Evolutionary conservation across 2,113 vertebrate genomes (phyloP).

Genomic region (Verasper variegatus): DNA sequence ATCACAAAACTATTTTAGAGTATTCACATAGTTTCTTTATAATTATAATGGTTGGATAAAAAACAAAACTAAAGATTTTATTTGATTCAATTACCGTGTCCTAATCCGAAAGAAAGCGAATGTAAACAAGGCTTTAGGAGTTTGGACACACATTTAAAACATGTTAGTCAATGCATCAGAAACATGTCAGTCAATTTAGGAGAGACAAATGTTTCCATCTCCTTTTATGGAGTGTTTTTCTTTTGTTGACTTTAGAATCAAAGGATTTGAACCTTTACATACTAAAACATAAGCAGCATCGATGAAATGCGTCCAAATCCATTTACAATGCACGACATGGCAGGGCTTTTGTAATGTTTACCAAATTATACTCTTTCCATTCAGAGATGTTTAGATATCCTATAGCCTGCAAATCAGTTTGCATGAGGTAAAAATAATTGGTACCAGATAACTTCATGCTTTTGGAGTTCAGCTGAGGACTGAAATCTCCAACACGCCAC

Average conservation of each 20-base stretch:
- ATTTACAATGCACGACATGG: neutral
- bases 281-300: neutral
- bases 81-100: no score
- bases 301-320: constrained; percentile 19
- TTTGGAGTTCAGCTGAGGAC: constrained; percentile 35
- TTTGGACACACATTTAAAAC: constrained; percentile 8
- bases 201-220: constrained; percentile 1
- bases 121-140: constrained; percentile 27
- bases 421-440: constrained; percentile 39
- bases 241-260: constrained; percentile 15
- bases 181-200: constrained; percentile 9
- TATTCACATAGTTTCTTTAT: constrained; percentile 11
- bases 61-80: no score
- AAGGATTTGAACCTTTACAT: constrained; percentile 5
- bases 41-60: no score
- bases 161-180: constrained; percentile 8
- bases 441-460: constrained; percentile 33
- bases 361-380: constrained; percentile 28
- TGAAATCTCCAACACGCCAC: constrained; percentile 24
- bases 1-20: neutral
- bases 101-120: neutral
- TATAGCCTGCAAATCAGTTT: constrained; percentile 13
- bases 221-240: constrained; percentile 5
- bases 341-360: constrained; percentile 42
- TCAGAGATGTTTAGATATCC: constrained; percentile 47